Base-by-base conservation (phyloP, 2,888 invertebrate species). In the Dolichomitus sp. region DNA sequence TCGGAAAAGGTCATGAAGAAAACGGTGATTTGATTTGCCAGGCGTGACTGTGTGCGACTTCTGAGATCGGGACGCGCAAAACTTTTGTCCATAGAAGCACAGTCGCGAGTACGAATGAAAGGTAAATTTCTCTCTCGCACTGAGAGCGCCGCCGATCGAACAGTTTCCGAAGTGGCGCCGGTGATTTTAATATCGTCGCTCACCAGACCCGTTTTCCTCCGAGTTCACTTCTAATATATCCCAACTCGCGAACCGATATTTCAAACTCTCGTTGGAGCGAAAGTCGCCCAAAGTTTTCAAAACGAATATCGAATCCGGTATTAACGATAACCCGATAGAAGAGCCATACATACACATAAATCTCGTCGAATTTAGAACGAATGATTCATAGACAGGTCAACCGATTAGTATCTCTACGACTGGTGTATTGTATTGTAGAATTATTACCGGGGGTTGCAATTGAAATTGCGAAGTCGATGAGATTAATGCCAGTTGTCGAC, bases 11-110 rank as follows among this genome's bases (percentile, higher is more conserved):
- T 83, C 81, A 80, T 70, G 75, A 76, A 84, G 85, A 84, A 87
- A 89, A 89, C 85, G 87, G 85, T 88, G 86, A 88, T 90, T 89
- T 88, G 84, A 88, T 88, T 89, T 68, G 65, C 61, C 73, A 66
- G 72, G 40, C 76, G 52, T 80, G 81, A 78, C 59, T 42, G 27
- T 42, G 37, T 23, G 12, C 33, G 42, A n/a, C 30, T 19, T 42
- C 17, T 40, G 30, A 70, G 37, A 50, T 52, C 61, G 19, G 77
- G 30, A 65, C 77, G 42, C 72, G 80, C 63, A 54, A 76, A 80
- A 78, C 77, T 81, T 73, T 73, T 45, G 68, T 81, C 52, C 77
- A 63, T 61, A 37, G 61, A 37, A 27, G 61, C 17, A n/a, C n/a
- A 7, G 11, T 33, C 40, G 50, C 48, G 45, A 79, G 37, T 65